Conservation (phyloP, 2,797 vertebrate species). For the Sebastes itinus region DNA sequence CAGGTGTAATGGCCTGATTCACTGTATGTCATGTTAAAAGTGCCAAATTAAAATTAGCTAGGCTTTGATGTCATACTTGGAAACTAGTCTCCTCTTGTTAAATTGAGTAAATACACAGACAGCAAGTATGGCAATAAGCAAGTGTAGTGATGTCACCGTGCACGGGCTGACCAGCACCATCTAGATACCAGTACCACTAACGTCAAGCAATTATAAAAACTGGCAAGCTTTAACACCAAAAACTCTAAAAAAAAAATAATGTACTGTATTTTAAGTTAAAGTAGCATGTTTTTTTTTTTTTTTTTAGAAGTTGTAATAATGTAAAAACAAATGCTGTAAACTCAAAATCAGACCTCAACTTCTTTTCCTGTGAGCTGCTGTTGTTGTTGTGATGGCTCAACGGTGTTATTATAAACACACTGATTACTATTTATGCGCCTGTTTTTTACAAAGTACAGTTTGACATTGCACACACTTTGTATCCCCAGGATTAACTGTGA, state of each 20-base stretch:
- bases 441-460: slow-evolving; percentile 49
- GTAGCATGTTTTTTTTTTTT: no score
- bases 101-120: background rate
- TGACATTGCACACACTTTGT: slow-evolving; percentile 10
- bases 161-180: slow-evolving; percentile 48
- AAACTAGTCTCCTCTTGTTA: background rate
- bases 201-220: background rate
- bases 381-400: slow-evolving; percentile 35
- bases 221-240: background rate
- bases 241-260: background rate
- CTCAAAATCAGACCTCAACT: slow-evolving; percentile 15
- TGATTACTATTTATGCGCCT: slow-evolving; percentile 56
- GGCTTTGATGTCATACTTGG: background rate
- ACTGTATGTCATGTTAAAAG: background rate
- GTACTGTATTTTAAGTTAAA: background rate
- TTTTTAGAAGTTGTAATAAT: background rate
- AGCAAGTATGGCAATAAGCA: slow-evolving; percentile 10
- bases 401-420: slow-evolving; percentile 51
- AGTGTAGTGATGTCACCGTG: background rate
- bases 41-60: background rate
- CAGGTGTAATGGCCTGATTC: background rate
- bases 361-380: slow-evolving; percentile 25
- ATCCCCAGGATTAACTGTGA: background rate
- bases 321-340: slow-evolving; percentile 10
- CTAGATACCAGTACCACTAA: slow-evolving; percentile 27